Conservation (phyloP, 2,888 invertebrate species). For the Rhogogaster chlorosoma region DNA sequence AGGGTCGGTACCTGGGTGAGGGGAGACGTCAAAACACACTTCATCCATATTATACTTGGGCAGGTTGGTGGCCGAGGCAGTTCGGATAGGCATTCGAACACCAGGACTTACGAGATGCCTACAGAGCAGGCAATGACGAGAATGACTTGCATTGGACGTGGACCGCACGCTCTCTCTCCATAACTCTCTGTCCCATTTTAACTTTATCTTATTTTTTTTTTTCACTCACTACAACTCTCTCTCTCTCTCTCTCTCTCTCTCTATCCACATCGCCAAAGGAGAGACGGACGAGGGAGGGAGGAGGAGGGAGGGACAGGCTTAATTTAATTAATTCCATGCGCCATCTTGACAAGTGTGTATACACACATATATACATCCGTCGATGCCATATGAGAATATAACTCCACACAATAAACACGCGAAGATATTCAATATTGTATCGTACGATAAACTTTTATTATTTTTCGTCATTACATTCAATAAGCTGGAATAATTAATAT, state of each 20-base stretch:
- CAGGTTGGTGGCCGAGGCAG: slow-evolving; percentile 41
- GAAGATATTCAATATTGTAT: too few relatives aligned
- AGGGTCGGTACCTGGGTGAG: slow-evolving; percentile 66
- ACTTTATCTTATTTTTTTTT: slow-evolving; percentile 34
- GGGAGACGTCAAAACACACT: slow-evolving; percentile 76
- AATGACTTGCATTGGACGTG: slow-evolving; percentile 76
- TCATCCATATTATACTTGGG: slow-evolving; percentile 66
- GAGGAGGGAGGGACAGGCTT: slow-evolving; percentile 68
- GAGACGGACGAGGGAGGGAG: neutral
- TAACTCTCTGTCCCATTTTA: neutral
- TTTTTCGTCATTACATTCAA: too few relatives aligned
- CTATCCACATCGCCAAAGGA: slow-evolving; percentile 62
- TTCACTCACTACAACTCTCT: slow-evolving; percentile 52
- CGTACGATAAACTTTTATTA: too few relatives aligned
- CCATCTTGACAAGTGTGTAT: slow-evolving; percentile 74
- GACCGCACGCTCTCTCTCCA: slow-evolving; percentile 65
- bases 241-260: slow-evolving; percentile 53
- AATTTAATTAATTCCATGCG: slow-evolving; percentile 76
- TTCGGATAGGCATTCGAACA: slow-evolving; percentile 41
- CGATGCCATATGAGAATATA: slow-evolving; percentile 35
- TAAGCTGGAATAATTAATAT: too few relatives aligned
- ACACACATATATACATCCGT: neutral
- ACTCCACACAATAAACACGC: neutral
- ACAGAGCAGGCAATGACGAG: slow-evolving; percentile 75
- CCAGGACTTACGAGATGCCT: slow-evolving; percentile 66